Evolutionary conservation across 92 coral and sea anemone species (phyloP), one percentile per base, ranked within the genome.

Genomic region (Parazoanthus atlanticus): DNA sequence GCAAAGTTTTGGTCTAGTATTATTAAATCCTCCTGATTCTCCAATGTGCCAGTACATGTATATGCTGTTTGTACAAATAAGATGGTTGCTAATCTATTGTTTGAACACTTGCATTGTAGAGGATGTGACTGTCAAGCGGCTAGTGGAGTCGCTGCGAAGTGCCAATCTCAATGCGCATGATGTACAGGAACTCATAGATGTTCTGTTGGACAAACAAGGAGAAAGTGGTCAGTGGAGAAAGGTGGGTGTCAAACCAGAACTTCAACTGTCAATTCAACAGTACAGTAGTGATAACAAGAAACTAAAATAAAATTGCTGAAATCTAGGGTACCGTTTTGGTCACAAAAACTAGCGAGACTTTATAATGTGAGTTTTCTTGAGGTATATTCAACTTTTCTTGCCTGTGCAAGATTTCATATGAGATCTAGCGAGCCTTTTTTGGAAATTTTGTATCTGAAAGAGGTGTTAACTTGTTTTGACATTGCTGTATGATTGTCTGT

Each of bases 121-220:
- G 47, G 94, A 93, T 33, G 89, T 94, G 49, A 93, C 86, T 86
- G 72, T 80, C 36, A 92, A 93, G 40, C 89, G 74, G 69, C 88
- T 97, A 70, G 43, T 91, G 81, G 95, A 91, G 64, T 65, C 92
- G 66, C 85, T 97, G 69, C 93, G 91, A 40, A 82, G 88, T 77
- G 92, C 97, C 36, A 93, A 87, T 71, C 93, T 97, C 26, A 91
- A 85, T 73, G 81, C 96, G 2, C 79, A 90, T 12, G 99, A 97
- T 81, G 88, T 95, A 31, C 99, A 97, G 87, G 94, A 92, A 36
- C 67, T 97, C 82, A 94, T 95, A 70, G 99, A 97, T 85, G 90
- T 95, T 81, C 91, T 97, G 34, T 91, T 95, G n/a, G 95, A 94
- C 91, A 95, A 95, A 58, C 98, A 97, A 71, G 95, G 96, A 76